phyloP scores from a whole-genome alignment of 2,113 vertebrate genomes.

The Sturnira hondurensis region DNA sequence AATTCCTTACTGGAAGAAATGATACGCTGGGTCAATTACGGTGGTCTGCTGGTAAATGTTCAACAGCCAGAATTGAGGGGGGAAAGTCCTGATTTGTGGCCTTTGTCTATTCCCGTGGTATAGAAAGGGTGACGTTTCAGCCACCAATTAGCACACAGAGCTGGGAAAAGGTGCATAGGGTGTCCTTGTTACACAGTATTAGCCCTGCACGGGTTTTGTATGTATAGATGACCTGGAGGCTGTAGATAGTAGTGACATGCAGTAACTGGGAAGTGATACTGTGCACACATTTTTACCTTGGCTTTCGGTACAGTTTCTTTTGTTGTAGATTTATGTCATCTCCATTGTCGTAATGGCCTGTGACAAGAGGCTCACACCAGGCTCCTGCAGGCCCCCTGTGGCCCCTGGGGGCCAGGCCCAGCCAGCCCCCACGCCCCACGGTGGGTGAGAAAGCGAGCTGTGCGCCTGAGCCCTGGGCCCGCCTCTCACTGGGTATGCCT shows the following conservation, averaged over 20 bases:
- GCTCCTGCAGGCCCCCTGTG: not conserved
- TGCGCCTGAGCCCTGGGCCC: not conserved
- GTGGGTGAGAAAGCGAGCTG: not conserved
- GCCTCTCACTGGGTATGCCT: not conserved
- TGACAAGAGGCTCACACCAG: not conserved
- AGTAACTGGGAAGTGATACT: not conserved
- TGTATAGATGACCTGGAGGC: not conserved
- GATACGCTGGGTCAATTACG: fast-evolving
- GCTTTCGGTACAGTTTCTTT: not conserved
- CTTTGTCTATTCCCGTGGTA: not conserved
- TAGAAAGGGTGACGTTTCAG: not conserved
- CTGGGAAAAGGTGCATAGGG: fast-evolving
- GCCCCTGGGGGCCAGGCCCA: no score
- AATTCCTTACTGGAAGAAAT: not conserved
- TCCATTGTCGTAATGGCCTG: not conserved
- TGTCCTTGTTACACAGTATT: fast-evolving
- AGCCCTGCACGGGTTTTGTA: fast-evolving
- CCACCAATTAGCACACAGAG: not conserved
- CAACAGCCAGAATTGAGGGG: fast-evolving
- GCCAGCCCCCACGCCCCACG: fast-evolving
- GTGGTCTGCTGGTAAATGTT: not conserved
- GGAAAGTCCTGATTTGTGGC: not conserved
- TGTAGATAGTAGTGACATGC: not conserved
- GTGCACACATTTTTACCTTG: not conserved
- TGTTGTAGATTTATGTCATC: not conserved